Base-by-base conservation (phyloP, 2,888 invertebrate species). In the Mythimna ferrago region DNA sequence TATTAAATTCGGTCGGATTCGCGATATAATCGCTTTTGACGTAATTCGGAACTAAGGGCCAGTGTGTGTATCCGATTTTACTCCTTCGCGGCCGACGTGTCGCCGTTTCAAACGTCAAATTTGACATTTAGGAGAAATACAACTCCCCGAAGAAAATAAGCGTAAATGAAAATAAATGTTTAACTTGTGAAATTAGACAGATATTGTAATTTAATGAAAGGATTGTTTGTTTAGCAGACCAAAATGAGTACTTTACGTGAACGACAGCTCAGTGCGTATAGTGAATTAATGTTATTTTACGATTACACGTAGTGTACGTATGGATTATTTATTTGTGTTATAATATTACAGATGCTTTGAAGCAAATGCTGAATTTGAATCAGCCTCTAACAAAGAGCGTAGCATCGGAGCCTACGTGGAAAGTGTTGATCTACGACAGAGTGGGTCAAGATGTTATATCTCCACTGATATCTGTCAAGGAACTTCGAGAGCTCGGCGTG, bases 371-470 rank as follows among this genome's bases (percentile, higher is more conserved):
- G 76, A 99, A 99, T 96, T 97, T 99, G 73, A 99, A 99, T 94
- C 97, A 98, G 87, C 97, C 98, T 53, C 96, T 98, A 79, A 97
- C 97, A 4, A 98, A 98, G 93, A 96, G 97, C 75, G 96, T 98
- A 63, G 97, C 98, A 14, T 97, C 98, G 54, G 99, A 99, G 94
- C 99, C 99, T 38, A 98, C 98, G 19, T 99, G 99, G 99, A 99
- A 99, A 96, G 98, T 99, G 73, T 96, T 99, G 78, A 98, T 99
- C 79, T 99, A 99, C 91, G 99, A 99, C 93, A 97, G 98, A 88
- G 97, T 98, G 85, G 99, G 99, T 6, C 99, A 99, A 95, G 99
- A 99, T 92, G 99, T 99, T 66, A 99, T 99, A 88, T 99, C 99
- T 19, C 99, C 99, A 0, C 95, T 99, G 68, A 97, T 99, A 90